Evolutionary conservation across 2,113 vertebrate species (phyloP).

Genomic region (Ceyx margarethae): DNA sequence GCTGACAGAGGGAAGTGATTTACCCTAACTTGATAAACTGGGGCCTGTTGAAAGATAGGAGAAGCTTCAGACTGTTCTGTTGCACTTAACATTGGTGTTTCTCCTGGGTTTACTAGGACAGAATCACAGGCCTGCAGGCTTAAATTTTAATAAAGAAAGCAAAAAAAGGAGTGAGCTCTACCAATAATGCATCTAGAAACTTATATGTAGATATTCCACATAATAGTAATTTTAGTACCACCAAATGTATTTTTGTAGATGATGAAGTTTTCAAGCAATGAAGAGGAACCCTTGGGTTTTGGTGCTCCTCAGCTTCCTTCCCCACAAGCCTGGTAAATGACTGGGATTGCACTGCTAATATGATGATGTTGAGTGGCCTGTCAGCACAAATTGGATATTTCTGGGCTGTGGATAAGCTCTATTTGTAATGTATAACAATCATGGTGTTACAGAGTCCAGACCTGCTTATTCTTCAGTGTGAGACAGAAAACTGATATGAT

Average conservation of each 20-base stretch:
- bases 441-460: neutral
- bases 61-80: accelerated
- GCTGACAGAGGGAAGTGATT: neutral
- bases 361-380: neutral
- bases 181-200: accelerated
- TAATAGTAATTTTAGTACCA: neutral
- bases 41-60: neutral
- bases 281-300: neutral
- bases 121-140: neutral
- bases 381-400: neutral
- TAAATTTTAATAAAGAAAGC: neutral
- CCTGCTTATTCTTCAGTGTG: neutral
- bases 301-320: neutral
- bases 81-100: neutral
- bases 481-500: neutral
- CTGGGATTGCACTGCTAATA: neutral
- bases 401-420: neutral
- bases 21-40: neutral
- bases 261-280: neutral
- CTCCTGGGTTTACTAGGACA: too few relatives aligned
- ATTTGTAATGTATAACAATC: neutral
- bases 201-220: neutral
- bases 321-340: neutral
- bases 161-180: neutral
- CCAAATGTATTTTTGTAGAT: neutral